Evolutionary conservation across 2,797 vertebrate species (phyloP), one percentile per base, ranked within the genome.

Genomic region (Darevskia mixta): DNA sequence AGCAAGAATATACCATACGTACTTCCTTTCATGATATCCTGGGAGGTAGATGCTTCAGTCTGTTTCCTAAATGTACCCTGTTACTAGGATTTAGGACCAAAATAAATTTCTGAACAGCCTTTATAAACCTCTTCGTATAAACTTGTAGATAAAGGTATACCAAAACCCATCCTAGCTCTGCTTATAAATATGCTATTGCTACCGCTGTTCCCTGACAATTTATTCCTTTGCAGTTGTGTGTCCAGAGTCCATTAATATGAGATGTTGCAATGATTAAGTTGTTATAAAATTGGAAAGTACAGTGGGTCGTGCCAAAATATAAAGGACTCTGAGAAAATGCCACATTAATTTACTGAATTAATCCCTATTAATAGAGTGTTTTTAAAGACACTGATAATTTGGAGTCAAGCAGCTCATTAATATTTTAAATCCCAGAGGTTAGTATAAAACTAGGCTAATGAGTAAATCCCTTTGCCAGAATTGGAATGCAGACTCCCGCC

Each of bases 331-430:
- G 49, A 88, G 79, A 94, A 94, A 91, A 81, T 20, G 49, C 1
- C n/a, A 86, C 10, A 87, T 83, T 85, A 27, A 83, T 92, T 90
- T 87, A 80, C n/a, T 55, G 73, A 90, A 87, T 88, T 87, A 80
- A 86, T 92, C 89, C 90, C 18, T 87, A 72, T 90, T 90, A 80
- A 86, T 79, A 91, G 83, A 89, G 10, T 86, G 67, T n/a, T 78
- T 90, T 94, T 84, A 82, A 80, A 83, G 95, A 88, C 13, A 85
- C 4, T 10, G 3, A 23, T 86, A 81, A 90, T 91, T 83, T 92
- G 25, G 2, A 92, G 8, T 88, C 79, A 93, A 86, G 55, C 32
- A 87, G 15, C 17, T 81, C 77, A 85, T 86, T 89, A 89, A 91
- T 89, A 87, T 84, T 93, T 89, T 66, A 76, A 2, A 45, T 86